Evolutionary conservation across 2,797 vertebrate genomes (phyloP).

Genomic region (Rhadinocentrus ornatus): DNA sequence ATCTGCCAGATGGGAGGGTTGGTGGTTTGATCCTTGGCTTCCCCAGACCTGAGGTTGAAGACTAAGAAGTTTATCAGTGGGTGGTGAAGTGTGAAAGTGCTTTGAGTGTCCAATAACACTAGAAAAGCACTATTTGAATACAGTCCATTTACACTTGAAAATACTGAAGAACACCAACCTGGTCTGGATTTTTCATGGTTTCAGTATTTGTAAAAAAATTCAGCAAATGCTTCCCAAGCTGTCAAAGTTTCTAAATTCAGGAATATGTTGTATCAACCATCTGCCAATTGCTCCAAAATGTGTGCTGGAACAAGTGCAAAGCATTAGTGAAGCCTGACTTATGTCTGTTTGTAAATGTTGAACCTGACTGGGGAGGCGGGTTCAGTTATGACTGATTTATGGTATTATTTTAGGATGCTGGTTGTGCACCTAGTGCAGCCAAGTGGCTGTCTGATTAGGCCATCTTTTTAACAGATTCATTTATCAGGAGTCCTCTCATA

Average conservation of each 20-base stretch:
- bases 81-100: too few relatives aligned
- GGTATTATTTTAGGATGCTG: neutral
- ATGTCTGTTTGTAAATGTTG: too few relatives aligned
- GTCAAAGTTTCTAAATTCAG: neutral
- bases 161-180: too few relatives aligned
- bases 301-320: neutral
- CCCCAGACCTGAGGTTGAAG: too few relatives aligned
- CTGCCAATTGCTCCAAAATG: neutral
- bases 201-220: too few relatives aligned
- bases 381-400: neutral
- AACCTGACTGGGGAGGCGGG: neutral
- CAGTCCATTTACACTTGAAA: neutral
- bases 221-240: too few relatives aligned
- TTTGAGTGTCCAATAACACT: too few relatives aligned
- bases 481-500: neutral
- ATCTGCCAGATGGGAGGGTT: too few relatives aligned
- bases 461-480: neutral
- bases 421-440: neutral
- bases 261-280: neutral
- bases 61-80: too few relatives aligned
- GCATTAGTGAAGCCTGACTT: neutral
- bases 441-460: neutral
- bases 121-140: neutral
- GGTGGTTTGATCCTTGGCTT: too few relatives aligned
- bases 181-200: too few relatives aligned